A percentile compares a stretch with the other conserved stretches of the same genome.
Evolutionary conservation across 2,888 invertebrate genomes (phyloP).

Genomic region (Biston stratarius): DNA sequence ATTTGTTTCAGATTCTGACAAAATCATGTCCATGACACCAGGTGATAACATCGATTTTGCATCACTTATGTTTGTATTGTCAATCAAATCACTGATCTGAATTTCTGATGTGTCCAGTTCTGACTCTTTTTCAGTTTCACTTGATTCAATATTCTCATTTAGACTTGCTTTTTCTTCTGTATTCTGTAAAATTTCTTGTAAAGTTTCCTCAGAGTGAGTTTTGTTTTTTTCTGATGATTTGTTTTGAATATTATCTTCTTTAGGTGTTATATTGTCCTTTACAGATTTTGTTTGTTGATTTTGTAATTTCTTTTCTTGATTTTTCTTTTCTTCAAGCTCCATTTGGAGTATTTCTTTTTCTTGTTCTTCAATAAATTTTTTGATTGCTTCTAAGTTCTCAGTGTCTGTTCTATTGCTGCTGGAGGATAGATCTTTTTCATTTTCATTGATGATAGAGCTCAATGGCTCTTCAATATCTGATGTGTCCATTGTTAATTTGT

Average conservation of each 20-base stretch:
- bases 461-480: constrained; percentile 26
- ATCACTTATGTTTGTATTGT: constrained; percentile 9
- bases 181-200: neutral
- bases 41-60: constrained; percentile 50
- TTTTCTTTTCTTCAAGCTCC: constrained; percentile 8
- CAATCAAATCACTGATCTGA: constrained; percentile 1
- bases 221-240: constrained; percentile 33
- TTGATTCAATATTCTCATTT: neutral
- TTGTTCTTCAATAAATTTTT: constrained; percentile 72
- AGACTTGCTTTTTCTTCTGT: constrained; percentile 1
- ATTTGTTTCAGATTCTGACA: constrained; percentile 66
- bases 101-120: neutral
- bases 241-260: constrained; percentile 9
- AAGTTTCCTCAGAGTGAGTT: no score
- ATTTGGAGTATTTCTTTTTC: constrained; percentile 57
- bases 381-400: constrained; percentile 77
- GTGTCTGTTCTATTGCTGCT: constrained; percentile 64
- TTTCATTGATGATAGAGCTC: constrained; percentile 14
- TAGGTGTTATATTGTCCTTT: neutral
- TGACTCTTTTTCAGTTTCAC: neutral
- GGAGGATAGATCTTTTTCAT: constrained; percentile 44
- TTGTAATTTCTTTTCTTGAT: constrained; percentile 41
- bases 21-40: constrained; percentile 73
- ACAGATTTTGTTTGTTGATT: constrained; percentile 15
- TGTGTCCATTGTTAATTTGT: constrained; percentile 51